Percentiles rank a stretch among this genome's conserved stretches.
Evolutionary conservation across 2,888 invertebrate species (phyloP).

Genomic region (Ennomos quercinarius): DNA sequence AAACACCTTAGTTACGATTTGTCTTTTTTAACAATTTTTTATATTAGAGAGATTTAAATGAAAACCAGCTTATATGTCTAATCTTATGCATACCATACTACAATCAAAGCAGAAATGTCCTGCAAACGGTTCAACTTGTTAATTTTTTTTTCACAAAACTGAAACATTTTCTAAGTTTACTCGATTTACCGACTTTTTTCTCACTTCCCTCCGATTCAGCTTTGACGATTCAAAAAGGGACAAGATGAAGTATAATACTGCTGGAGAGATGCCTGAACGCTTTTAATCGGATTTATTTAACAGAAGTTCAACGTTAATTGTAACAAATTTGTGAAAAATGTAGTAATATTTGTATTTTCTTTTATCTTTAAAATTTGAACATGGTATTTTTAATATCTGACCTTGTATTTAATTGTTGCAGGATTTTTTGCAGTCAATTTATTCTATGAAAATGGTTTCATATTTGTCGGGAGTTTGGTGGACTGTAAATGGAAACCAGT

Average conservation of each 20-base stretch:
- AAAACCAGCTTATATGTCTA: no score
- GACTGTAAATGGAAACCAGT: no score
- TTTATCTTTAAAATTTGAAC: constrained; percentile 2
- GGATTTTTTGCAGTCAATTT: no score
- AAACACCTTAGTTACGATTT: no score
- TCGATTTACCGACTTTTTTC: constrained; percentile 47
- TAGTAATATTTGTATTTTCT: no score
- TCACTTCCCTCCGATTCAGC: constrained; percentile 38
- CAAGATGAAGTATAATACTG: constrained; percentile 44
- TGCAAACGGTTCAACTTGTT: constrained; percentile 21
- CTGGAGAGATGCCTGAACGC: constrained; percentile 36
- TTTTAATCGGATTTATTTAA: constrained; percentile 56
- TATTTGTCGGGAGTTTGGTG: no score
- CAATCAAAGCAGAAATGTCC: constrained; percentile 5
- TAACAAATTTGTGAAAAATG: constrained; percentile 21
- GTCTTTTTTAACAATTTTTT: no score
- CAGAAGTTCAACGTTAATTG: constrained; percentile 35
- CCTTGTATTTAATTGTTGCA: not conserved
- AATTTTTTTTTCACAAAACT: constrained; percentile 32
- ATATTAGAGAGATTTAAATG: no score
- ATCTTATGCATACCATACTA: not conserved
- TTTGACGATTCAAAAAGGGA: constrained; percentile 54
- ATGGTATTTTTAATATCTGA: not conserved
- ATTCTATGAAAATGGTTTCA: no score
- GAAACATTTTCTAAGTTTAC: constrained; percentile 51